These are phyloP conservation scores for Narcine bancroftii DNA, from an alignment of 2,113 vertebrate genomes.

Conservation along the genomic window DNA sequence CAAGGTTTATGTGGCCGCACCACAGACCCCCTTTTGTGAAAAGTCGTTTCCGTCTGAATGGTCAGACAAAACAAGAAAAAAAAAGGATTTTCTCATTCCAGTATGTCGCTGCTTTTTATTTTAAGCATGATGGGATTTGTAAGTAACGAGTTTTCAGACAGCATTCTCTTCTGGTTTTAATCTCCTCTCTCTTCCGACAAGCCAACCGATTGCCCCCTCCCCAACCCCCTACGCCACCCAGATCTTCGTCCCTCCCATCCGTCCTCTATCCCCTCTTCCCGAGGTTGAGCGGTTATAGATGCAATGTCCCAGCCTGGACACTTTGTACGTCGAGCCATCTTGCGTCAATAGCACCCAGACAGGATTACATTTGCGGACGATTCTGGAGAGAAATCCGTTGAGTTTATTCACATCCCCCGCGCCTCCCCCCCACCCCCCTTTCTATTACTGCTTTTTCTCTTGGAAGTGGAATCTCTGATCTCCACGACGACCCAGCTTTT, in stretches of 20 bases:
- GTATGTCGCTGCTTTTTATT: slow-evolving; percentile 44
- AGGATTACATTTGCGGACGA: neutral
- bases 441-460: no score
- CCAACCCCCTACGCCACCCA: neutral
- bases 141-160: slow-evolving; percentile 45
- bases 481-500: neutral
- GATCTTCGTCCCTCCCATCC: neutral
- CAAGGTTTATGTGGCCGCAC: slow-evolving; percentile 61
- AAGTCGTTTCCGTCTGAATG: slow-evolving; percentile 47
- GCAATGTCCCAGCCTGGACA: neutral
- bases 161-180: neutral
- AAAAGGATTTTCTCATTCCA: slow-evolving; percentile 54
- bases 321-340: no score
- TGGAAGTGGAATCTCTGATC: neutral
- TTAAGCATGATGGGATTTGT: slow-evolving; percentile 46
- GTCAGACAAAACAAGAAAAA: slow-evolving; percentile 43
- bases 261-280: neutral
- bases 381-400: no score
- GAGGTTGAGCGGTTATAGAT: neutral
- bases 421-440: no score
- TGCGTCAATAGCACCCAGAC: neutral
- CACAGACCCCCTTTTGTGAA: slow-evolving; percentile 60
- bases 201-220: neutral
- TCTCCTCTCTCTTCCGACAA: neutral
- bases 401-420: no score